Percentiles rank a stretch among this genome's conserved stretches.
These are phyloP conservation scores for Dione juno DNA, from an alignment of 2,888 invertebrate species.

Conservation along the genomic window DNA sequence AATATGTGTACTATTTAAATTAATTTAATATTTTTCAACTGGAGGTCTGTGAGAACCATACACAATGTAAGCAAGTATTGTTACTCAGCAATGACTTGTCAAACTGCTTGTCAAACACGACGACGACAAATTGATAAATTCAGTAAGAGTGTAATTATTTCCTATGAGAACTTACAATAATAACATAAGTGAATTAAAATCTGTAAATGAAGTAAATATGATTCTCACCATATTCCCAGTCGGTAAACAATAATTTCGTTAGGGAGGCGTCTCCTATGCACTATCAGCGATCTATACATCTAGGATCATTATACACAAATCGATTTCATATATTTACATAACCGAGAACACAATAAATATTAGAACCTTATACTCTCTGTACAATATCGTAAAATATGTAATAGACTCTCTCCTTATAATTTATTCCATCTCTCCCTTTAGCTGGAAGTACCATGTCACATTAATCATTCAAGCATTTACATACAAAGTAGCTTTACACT, in stretches of 20 bases:
- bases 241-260: background rate
- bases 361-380: constrained; percentile 78
- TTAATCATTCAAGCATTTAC: background rate
- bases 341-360: constrained; percentile 69
- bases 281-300: constrained; percentile 25
- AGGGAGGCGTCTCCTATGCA: constrained; percentile 10
- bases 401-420: constrained; percentile 58
- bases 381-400: constrained; percentile 63
- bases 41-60: constrained; percentile 2
- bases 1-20: constrained; percentile 25
- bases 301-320: constrained; percentile 48
- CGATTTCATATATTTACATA: constrained; percentile 64
- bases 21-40: constrained; percentile 28
- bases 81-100: background rate
- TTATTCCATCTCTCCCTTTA: constrained; percentile 26
- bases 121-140: background rate
- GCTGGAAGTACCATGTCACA: constrained; percentile 23
- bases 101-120: background rate
- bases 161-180: background rate
- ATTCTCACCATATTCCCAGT: constrained; percentile 11
- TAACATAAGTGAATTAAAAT: background rate
- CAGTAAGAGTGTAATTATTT: background rate
- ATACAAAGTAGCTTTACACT: background rate
- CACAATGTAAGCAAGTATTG: background rate
- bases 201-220: background rate